Conservation (phyloP, 64 coral and sea anemone genomes). For the Montipora capricornis region DNA sequence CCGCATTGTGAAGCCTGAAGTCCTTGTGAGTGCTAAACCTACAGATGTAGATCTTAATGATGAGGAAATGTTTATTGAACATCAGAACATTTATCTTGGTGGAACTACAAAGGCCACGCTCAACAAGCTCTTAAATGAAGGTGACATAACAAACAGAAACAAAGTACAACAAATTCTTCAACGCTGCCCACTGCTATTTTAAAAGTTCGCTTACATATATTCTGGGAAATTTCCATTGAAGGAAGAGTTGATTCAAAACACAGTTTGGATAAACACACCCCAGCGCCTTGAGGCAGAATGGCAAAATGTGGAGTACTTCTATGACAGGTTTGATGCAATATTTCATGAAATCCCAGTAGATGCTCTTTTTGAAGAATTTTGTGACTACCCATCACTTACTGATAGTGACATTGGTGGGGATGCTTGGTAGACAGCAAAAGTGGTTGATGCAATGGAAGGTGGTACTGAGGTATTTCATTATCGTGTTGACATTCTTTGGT, state of each 20-base stretch:
- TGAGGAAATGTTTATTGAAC: constrained; percentile 55
- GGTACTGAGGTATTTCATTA: constrained; percentile 53
- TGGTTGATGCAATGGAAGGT: constrained; percentile 52
- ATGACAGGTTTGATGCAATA: constrained; percentile 54
- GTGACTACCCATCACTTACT: constrained; percentile 53
- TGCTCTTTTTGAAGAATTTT: constrained; percentile 59
- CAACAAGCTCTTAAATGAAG: constrained; percentile 62
- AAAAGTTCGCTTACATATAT: constrained; percentile 56
- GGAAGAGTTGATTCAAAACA: constrained; percentile 52
- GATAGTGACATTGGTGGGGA: constrained; percentile 48
- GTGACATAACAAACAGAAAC: constrained; percentile 31
- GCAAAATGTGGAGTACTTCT: constrained; percentile 58
- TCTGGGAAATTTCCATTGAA: constrained; percentile 53
- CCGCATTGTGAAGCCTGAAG: constrained; percentile 51
- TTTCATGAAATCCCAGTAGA: constrained; percentile 33
- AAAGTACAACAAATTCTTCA: constrained; percentile 42
- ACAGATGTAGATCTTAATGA: constrained; percentile 52
- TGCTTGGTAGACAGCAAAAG: constrained; percentile 65
- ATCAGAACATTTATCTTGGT: constrained; percentile 59
- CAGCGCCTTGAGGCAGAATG: constrained; percentile 53
- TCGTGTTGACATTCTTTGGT: constrained; percentile 63
- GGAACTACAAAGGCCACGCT: constrained; percentile 44
- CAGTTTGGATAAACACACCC: constrained; percentile 63
- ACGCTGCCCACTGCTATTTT: constrained; percentile 57
- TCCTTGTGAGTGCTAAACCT: constrained; percentile 30